A percentile compares a stretch with the other conserved stretches of the same genome.
phyloP scores from a whole-genome alignment of 2,888 invertebrate genomes.

The Macrosiphum euphorbiae region DNA sequence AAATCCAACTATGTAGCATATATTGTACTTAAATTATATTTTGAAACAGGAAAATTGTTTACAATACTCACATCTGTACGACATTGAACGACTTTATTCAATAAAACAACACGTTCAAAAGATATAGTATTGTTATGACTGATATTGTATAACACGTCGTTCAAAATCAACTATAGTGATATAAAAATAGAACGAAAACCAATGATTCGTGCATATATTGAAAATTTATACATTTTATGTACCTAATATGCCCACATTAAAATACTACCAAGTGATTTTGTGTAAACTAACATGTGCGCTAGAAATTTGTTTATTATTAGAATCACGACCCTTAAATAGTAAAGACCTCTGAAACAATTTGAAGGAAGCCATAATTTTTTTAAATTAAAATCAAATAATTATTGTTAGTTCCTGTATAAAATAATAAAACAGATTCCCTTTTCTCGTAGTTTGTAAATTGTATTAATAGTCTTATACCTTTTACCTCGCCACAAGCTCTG shows the following conservation, averaged over 20 bases:
- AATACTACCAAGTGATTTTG: neutral
- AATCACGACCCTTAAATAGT: neutral
- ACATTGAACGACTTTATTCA: neutral
- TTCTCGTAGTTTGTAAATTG: too few species aligned
- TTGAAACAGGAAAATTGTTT: neutral
- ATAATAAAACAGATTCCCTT: neutral
- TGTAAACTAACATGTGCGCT: neutral
- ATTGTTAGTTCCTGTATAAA: neutral
- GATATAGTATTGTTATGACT: neutral
- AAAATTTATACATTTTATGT: neutral
- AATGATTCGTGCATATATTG: neutral
- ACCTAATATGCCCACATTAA: neutral
- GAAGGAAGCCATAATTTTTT: neutral
- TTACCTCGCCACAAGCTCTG: too few species aligned
- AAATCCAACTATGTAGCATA: neutral
- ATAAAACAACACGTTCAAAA: neutral
- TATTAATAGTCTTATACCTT: too few species aligned
- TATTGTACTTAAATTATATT: neutral
- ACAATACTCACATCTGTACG: neutral
- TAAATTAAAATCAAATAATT: neutral
- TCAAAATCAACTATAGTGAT: neutral
- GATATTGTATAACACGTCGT: neutral
- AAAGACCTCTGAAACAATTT: neutral
- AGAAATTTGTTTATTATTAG: neutral
- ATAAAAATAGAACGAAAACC: neutral